Base-by-base conservation (phyloP, 2,888 invertebrate genomes). In the Octonoba sinensis region DNA sequence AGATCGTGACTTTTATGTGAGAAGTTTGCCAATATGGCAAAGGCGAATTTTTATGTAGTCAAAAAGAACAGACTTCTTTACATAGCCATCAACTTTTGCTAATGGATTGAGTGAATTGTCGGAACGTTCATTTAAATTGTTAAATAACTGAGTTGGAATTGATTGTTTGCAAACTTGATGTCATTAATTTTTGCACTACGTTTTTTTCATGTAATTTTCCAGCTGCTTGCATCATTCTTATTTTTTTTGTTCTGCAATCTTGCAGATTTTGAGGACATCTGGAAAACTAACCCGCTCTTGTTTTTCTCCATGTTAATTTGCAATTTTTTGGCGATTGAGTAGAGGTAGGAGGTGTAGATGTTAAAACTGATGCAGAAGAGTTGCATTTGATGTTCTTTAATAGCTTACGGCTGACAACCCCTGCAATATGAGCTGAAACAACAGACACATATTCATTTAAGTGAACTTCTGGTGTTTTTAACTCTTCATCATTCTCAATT, bases 341-440 rank as follows among this genome's bases (percentile, higher is more conserved):
- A n/a, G n/a, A n/a, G 36, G 36, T 6, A 3, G 8, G 3, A 36
- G 36, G 8, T 27, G 27, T 6, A 36, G 36, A 36, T 36, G 36
- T 36, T 8, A 36, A 36, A 1, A 8, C 36, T 36, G 36, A 36
- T 8, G 8, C 36, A 20, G 15, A 54, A 54, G n/a, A 6, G 1
- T n/a, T 12, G 13, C 54, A 54, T 20, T 54, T 54, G n/a, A 54
- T 54, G 0, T 54, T 1, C 1, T 6, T 6, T 54, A 4, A 1
- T 54, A 54, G 3, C 18, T 54, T 54, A 18, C 18, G n/a, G 18
- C 20, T 24, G 6, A 66, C 22, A 66, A 66, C 49, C 15, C 49
- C 66, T 49, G 66, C 66, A 11, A 66, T 49, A 22, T 66, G 27
- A 18, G 12, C 3, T 6, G 27, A 16, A n/a, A 66, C 66, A 49